These are phyloP conservation scores for Galerucella calmariensis DNA, from an alignment of 2,888 invertebrate species.

Conservation along the genomic window DNA sequence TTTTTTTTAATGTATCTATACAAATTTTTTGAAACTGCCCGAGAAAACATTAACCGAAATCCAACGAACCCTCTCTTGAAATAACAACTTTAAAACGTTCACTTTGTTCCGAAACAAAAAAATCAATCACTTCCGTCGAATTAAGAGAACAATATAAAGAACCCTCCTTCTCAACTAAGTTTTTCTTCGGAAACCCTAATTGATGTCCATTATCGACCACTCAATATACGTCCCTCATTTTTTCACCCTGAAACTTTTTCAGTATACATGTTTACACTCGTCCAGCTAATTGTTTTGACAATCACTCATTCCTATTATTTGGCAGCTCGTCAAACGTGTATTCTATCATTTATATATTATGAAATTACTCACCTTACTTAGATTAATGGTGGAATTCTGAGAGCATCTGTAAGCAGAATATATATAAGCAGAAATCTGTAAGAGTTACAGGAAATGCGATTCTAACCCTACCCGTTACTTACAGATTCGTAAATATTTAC, in stretches of 20 bases:
- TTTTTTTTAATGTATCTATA: too few relatives aligned
- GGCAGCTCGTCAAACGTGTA: too few relatives aligned
- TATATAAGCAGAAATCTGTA: too few relatives aligned
- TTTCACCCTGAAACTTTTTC: slow-evolving; percentile 37
- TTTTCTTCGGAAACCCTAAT: slow-evolving; percentile 43
- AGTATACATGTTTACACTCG: slow-evolving; percentile 38
- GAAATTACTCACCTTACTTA: too few relatives aligned
- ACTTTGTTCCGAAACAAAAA: slow-evolving; percentile 35
- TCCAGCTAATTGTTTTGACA: slow-evolving; percentile 31
- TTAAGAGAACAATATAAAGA: slow-evolving; percentile 45
- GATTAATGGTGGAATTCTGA: too few relatives aligned
- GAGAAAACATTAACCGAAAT: neutral
- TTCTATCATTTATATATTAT: too few relatives aligned
- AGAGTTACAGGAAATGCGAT: too few relatives aligned
- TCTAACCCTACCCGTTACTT: too few relatives aligned
- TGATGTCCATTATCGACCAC: slow-evolving; percentile 47
- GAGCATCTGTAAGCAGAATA: too few relatives aligned
- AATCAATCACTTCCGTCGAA: slow-evolving; percentile 46
- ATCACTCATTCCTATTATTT: neutral
- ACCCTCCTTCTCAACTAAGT: slow-evolving; percentile 36
- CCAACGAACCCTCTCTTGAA: neutral
- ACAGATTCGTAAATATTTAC: too few relatives aligned
- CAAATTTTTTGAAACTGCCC: too few relatives aligned
- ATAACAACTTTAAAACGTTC: slow-evolving; percentile 6
- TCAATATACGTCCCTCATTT: slow-evolving; percentile 48